Evolutionary conservation across 1,140 invertebrate species (phyloP), one percentile per base, ranked within the genome.

Genomic region (Brachionus rubens): DNA sequence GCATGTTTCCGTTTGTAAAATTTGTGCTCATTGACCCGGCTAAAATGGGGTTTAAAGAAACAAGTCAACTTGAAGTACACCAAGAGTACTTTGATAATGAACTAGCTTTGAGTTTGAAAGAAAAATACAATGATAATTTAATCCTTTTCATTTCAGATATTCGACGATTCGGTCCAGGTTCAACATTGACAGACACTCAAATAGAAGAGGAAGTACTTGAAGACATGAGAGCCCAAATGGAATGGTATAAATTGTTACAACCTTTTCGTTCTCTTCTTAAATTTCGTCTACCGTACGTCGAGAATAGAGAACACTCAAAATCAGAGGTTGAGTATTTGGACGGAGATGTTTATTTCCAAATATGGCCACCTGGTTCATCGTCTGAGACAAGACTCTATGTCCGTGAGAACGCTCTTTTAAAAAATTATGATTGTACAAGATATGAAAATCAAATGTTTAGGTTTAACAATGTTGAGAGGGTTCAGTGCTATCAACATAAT

Each of bases 81-180:
- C 62, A 46, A n/a, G 62, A 67, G 26, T 46, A 67, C 16, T 67
- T 67, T 67, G 28, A 16, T 6, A 10, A 46, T 30, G 62, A 67
- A 16, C 4, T 46, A 24, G 62, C 62, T 28, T n/a, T 46, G 28
- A 16, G 12, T 67, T 26, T 67, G 24, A 46, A 43, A 24, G 40
- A 28, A 46, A 26, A 67, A 24, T 59, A 33, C 36, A 33, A 16
- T 16, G 14, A 21, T n/a, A 30, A 59, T n/a, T 19, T 59, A 33
- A 46, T 67, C 14, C 36, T 67, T 19, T 67, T 67, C 28, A 46
- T 67, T 46, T 67, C 40, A 28, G 41, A 67, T 26, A 46, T 67
- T 30, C 41, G 62, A n/a, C 3, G 40, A 46, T 67, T 46, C 14
- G 24, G 24, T 43, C 59, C 59, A 19, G 36, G 40, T 4, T n/a